Evolutionary conservation across 2,888 invertebrate species (phyloP).

Genomic region (Hofmannophila pseudospretella): DNA sequence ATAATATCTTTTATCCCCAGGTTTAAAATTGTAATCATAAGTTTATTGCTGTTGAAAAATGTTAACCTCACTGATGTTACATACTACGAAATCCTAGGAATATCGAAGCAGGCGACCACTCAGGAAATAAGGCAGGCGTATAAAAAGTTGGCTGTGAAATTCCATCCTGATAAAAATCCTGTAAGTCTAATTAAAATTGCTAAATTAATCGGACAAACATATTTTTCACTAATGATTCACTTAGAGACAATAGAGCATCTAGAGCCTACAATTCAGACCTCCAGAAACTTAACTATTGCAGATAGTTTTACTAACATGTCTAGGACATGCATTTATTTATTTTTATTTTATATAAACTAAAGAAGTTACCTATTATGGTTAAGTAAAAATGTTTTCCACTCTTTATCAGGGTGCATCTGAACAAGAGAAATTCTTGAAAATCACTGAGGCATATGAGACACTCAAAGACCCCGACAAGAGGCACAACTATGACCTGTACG

Average conservation of each 20-base stretch:
- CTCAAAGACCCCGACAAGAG: constrained; percentile 89
- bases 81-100: constrained; percentile 81
- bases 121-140: constrained; percentile 87
- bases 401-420: too few species aligned
- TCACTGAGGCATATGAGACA: constrained; percentile 91
- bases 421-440: constrained; percentile 86
- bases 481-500: constrained; percentile 87
- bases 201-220: too few species aligned
- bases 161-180: constrained; percentile 86
- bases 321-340: too few species aligned
- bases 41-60: constrained; percentile 29
- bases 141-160: constrained; percentile 84
- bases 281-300: too few species aligned
- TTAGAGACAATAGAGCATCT: too few species aligned
- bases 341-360: too few species aligned
- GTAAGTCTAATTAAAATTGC: too few species aligned
- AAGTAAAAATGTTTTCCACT: too few species aligned
- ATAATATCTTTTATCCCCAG: constrained; percentile 26
- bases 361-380: too few species aligned
- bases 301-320: too few species aligned
- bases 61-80: constrained; percentile 50
- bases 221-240: too few species aligned
- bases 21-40: constrained; percentile 37
- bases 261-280: too few species aligned
- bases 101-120: constrained; percentile 81